phyloP scores from a whole-genome alignment of 2,113 vertebrate species.

The Falcunculus frontatus region DNA sequence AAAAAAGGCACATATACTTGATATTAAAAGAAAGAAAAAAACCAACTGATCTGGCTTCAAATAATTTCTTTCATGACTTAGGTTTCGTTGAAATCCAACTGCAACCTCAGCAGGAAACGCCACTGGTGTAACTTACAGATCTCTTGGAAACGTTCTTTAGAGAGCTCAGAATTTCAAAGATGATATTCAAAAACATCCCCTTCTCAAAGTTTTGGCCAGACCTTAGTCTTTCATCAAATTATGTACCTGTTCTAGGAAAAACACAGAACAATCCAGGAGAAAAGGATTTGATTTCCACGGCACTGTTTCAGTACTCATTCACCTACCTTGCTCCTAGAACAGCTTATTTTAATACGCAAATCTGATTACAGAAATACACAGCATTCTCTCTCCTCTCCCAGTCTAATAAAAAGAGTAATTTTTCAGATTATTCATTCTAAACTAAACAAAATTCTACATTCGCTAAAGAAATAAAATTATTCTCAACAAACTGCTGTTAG shows the following conservation, averaged over 20 bases:
- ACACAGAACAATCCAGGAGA: background rate
- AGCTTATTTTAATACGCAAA: background rate
- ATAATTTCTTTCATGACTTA: background rate
- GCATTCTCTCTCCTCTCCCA: background rate
- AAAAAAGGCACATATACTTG: background rate
- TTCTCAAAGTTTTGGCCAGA: no score
- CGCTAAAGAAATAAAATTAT: background rate
- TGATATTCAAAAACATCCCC: background rate
- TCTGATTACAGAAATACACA: background rate
- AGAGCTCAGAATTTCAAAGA: background rate
- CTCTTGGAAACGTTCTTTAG: background rate
- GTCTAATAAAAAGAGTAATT: background rate
- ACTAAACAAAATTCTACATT: background rate
- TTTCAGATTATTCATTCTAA: background rate
- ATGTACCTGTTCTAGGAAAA: background rate
- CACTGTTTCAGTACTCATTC: background rate
- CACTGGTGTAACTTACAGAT: rapidly evolving
- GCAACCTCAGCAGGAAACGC: background rate
- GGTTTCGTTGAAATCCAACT: background rate
- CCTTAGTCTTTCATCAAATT: background rate
- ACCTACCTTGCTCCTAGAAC: background rate
- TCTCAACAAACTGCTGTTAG: background rate
- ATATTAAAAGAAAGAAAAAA: background rate
- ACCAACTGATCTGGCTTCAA: background rate
- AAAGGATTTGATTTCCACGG: background rate